Conservation (phyloP, 2,113 vertebrate genomes). For the human (Homo sapiens) region GRCh38 chr18:29953001-29953500, state of each 20-base stretch:
- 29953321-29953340: neutral
- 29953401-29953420: neutral
- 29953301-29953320: neutral
- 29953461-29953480: neutral
- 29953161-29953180: neutral
- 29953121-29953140: neutral
- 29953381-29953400: neutral
- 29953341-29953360: neutral
- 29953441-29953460: neutral
- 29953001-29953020: constrained; percentile 31
- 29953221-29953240: neutral
- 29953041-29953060: neutral
- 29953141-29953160: neutral
- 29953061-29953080: constrained; percentile 44
- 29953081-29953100: constrained; percentile 37
- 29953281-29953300: neutral
- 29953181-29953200: neutral
- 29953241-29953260: neutral
- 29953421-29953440: neutral
- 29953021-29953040: neutral
- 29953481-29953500: neutral
- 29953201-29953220: neutral
- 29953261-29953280: neutral
- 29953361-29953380: neutral
- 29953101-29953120: constrained; percentile 6